A percentile compares a stretch with the other conserved stretches of the same genome.
These are phyloP conservation scores for Sphecodes monilicornis DNA, from an alignment of 2,888 invertebrate species.

Conservation along the genomic window DNA sequence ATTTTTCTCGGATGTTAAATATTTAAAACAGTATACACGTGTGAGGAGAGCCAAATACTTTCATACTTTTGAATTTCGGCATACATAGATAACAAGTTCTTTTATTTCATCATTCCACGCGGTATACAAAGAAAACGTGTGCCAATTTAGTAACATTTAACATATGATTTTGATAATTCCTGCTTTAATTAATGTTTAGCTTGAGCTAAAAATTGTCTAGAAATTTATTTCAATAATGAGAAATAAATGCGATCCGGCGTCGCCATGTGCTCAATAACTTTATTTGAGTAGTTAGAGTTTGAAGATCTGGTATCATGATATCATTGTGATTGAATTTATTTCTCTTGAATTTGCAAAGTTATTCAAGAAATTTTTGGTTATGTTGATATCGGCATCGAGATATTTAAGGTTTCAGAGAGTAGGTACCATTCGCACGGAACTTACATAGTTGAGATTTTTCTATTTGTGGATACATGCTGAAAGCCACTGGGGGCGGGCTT, in stretches of 20 bases:
- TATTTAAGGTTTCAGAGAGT: background rate
- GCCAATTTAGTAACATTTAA: background rate
- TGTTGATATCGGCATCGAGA: background rate
- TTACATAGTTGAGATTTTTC: background rate
- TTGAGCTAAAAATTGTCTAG: no score
- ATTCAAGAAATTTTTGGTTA: background rate
- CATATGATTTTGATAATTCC: background rate
- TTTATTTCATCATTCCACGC: background rate
- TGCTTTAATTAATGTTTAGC: background rate
- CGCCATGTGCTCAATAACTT: conserved; percentile 61
- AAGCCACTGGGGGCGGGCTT: background rate
- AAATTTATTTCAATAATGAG: conserved; percentile 5
- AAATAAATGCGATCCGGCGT: conserved; percentile 40
- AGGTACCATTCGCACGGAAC: background rate
- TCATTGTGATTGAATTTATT: background rate
- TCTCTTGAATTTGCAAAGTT: background rate
- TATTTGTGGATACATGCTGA: background rate
- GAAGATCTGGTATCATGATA: background rate
- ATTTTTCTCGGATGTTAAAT: background rate
- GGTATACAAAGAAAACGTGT: background rate
- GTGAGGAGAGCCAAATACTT: background rate
- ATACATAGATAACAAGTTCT: background rate
- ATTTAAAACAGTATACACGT: background rate
- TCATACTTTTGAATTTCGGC: background rate
- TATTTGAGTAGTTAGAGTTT: background rate